Percentiles rank a stretch among this genome's conserved stretches.
These are phyloP conservation scores for Erpobdella octoculata DNA, from an alignment of 2,888 invertebrate species.

Conservation along the genomic window DNA sequence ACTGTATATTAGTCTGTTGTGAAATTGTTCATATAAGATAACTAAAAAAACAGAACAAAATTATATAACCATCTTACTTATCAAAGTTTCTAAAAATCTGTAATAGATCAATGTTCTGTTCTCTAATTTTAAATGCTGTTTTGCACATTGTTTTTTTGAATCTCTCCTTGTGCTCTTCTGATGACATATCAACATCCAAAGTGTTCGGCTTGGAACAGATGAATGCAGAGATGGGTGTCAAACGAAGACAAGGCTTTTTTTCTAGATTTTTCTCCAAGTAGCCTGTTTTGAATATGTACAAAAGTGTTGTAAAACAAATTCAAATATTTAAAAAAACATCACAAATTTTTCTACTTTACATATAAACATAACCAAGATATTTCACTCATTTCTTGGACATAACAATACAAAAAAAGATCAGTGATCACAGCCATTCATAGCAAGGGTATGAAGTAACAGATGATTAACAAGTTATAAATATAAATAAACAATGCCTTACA, in stretches of 20 bases:
- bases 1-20: not conserved
- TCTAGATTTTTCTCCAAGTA: slow-evolving; percentile 50
- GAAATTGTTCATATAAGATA: too few relatives aligned
- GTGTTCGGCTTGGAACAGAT: slow-evolving; percentile 50
- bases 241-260: slow-evolving; percentile 45
- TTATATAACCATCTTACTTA: too few relatives aligned
- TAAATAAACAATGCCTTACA: not conserved
- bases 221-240: slow-evolving; percentile 47
- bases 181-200: slow-evolving; percentile 45
- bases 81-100: slow-evolving; percentile 52
- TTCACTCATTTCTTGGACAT: too few relatives aligned
- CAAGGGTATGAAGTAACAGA: too few relatives aligned
- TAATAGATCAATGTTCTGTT: slow-evolving; percentile 47
- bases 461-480: not conserved
- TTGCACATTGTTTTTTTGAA: slow-evolving; percentile 46
- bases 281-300: slow-evolving; percentile 40
- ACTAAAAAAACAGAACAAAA: not conserved
- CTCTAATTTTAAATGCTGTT: slow-evolving; percentile 43
- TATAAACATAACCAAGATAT: not conserved
- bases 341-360: not conserved
- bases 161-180: slow-evolving; percentile 44
- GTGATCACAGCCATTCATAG: not conserved
- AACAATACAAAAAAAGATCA: not conserved
- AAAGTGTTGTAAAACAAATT: not conserved
- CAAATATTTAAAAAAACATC: not conserved